Evolutionary conservation across 2,113 vertebrate genomes (phyloP).

Genomic region (Astur gentilis): DNA sequence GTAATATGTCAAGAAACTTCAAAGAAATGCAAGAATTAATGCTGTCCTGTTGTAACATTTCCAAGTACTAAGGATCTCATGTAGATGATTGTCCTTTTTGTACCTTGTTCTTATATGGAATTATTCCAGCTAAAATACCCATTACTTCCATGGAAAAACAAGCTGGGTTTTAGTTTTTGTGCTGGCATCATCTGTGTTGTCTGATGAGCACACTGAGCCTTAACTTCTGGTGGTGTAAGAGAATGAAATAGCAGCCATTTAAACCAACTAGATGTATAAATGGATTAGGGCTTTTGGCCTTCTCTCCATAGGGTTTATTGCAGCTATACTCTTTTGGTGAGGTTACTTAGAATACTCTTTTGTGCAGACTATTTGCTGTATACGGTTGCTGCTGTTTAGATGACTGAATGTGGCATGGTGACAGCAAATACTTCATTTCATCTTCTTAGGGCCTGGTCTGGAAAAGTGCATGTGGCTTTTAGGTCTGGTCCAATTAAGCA

Average conservation of each 20-base stretch:
- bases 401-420: background rate
- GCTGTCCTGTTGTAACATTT: constrained; percentile 29
- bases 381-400: background rate
- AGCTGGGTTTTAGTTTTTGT: background rate
- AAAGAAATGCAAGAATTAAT: constrained; percentile 11
- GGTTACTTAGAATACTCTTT: background rate
- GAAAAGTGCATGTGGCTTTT: background rate
- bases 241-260: background rate
- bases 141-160: background rate
- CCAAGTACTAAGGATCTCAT: background rate
- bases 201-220: constrained; percentile 1
- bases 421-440: background rate
- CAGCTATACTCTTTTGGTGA: background rate
- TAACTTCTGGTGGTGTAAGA: constrained; percentile 5
- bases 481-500: background rate
- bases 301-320: background rate
- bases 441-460: background rate
- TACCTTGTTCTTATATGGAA: background rate
- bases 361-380: background rate
- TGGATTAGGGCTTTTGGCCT: background rate
- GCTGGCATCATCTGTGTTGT: background rate
- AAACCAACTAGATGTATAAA: background rate
- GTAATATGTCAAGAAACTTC: constrained; percentile 6
- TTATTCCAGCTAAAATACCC: background rate
- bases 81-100: constrained; percentile 24